Conservation (phyloP, 1,140 invertebrate species). For the Rhizoglyphus robini region DNA sequence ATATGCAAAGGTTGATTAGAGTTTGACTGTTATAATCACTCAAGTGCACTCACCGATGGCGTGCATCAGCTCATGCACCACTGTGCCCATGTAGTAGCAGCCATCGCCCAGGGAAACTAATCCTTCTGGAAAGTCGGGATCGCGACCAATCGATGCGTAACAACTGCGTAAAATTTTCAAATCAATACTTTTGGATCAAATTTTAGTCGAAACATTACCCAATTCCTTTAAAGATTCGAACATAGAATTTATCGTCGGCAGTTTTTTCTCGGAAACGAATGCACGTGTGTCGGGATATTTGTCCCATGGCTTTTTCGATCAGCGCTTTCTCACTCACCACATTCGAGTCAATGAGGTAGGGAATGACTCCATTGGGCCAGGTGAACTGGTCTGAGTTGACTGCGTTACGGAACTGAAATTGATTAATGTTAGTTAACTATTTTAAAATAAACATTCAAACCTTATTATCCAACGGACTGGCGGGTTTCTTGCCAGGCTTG, state of each 20-base stretch:
- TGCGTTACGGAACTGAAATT: conserved; percentile 11
- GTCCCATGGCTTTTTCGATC: conserved; percentile 35
- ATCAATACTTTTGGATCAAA: background rate
- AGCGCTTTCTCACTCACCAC: conserved; percentile 15
- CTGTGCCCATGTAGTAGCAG: conserved; percentile 25
- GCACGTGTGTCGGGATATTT: conserved; percentile 41
- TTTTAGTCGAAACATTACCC: conserved; percentile 16
- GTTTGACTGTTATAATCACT: conserved; percentile 31
- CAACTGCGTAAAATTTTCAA: conserved; percentile 16
- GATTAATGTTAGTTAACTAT: background rate
- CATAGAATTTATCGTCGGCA: conserved; percentile 18
- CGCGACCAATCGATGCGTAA: conserved; percentile 18
- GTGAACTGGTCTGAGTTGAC: conserved; percentile 12
- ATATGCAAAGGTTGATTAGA: conserved; percentile 31
- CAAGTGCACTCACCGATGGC: too few species aligned
- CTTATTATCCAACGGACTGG: background rate
- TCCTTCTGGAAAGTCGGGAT: conserved; percentile 9
- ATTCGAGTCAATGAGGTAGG: conserved; percentile 25
- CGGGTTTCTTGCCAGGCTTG: background rate
- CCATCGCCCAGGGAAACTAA: conserved; percentile 23
- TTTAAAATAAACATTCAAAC: background rate
- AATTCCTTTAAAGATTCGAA: conserved; percentile 24
- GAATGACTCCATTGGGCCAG: conserved; percentile 27
- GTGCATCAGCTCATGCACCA: conserved; percentile 37
- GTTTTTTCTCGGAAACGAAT: conserved; percentile 22